Conservation (phyloP, 2,797 vertebrate species). For the Poecile montanus region DNA sequence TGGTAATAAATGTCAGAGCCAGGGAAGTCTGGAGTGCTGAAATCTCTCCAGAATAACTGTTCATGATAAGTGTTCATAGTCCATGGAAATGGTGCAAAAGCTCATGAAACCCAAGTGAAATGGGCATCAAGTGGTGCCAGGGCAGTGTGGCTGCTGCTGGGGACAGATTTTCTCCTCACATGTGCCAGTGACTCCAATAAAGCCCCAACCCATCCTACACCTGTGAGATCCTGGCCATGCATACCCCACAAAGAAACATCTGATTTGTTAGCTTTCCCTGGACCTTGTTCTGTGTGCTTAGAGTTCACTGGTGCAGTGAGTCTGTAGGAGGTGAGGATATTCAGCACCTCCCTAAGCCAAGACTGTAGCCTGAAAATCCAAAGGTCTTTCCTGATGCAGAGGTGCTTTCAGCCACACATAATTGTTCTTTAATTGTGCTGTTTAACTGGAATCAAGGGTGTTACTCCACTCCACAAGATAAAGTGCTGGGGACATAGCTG, state of each 20-base stretch:
- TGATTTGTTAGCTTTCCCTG: neutral
- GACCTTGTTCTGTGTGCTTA: neutral
- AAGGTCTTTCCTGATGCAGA: neutral
- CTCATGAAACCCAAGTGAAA: neutral
- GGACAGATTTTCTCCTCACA: neutral
- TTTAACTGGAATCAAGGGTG: neutral
- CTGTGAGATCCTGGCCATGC: neutral
- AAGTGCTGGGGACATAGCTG: neutral
- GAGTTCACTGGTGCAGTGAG: neutral
- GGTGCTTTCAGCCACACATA: neutral
- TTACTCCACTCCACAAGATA: neutral
- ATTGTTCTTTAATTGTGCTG: neutral
- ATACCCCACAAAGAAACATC: neutral
- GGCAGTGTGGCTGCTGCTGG: neutral
- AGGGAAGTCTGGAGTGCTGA: neutral
- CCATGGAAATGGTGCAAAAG: neutral
- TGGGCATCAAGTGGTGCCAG: fast-evolving
- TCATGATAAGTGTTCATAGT: neutral
- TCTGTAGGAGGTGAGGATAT: neutral
- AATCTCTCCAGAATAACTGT: neutral
- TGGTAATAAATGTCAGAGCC: neutral
- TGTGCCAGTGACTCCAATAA: neutral
- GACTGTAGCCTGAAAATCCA: neutral
- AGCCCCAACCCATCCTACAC: neutral
- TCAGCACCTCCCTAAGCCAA: neutral